phyloP scores from a whole-genome alignment of 2,888 invertebrate genomes.

The Diplolepis rosae region DNA sequence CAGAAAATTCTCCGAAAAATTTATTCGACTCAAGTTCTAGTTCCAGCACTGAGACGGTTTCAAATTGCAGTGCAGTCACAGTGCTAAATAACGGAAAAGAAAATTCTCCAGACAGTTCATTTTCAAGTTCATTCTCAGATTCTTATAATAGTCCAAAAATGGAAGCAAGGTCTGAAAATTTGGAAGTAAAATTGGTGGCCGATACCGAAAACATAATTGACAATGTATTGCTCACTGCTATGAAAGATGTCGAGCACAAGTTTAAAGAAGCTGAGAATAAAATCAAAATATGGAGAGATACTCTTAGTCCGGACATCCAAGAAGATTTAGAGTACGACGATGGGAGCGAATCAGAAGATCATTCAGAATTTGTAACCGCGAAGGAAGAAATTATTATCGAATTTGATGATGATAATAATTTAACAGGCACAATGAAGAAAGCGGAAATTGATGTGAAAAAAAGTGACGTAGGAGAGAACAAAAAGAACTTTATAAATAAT shows the following conservation, averaged over 20 bases:
- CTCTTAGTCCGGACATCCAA: conserved; percentile 42
- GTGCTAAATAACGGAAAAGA: background rate
- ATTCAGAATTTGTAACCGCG: conserved; percentile 19
- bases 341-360: conserved; percentile 30
- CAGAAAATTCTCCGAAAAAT: background rate
- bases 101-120: background rate
- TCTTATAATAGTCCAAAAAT: background rate
- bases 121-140: background rate
- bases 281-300: conserved; percentile 64
- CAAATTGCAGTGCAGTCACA: background rate
- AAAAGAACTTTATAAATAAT: conserved; percentile 42
- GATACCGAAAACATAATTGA: conserved; percentile 38
- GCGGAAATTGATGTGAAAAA: conserved; percentile 38
- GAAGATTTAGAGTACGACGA: conserved; percentile 27
- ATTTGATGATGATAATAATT: conserved; percentile 52
- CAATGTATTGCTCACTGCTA: conserved; percentile 37
- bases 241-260: conserved; percentile 35
- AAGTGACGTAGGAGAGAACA: conserved; percentile 38
- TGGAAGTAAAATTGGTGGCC: conserved; percentile 24
- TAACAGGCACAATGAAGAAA: background rate
- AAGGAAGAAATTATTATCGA: conserved; percentile 61
- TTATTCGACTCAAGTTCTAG: background rate
- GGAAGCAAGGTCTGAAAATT: conserved; percentile 28
- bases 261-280: conserved; percentile 44
- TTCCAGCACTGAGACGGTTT: background rate